A percentile compares a stretch with the other conserved stretches of the same genome.
Conservation (phyloP, 2,113 vertebrate species). For the Tinamus guttatus region DNA sequence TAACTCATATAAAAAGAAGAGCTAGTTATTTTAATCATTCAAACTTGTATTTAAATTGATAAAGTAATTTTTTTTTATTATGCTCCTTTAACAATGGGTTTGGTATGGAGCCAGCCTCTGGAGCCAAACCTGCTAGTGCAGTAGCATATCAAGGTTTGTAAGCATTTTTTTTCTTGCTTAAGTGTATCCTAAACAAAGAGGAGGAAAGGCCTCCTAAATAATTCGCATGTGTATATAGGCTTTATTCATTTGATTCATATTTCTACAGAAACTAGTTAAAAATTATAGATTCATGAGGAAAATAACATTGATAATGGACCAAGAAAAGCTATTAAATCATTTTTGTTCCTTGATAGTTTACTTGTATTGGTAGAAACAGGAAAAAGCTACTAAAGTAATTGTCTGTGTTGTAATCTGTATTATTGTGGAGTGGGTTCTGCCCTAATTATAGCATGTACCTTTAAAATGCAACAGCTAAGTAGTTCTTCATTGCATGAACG, state of each 20-base stretch:
- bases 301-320: neutral
- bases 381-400: neutral
- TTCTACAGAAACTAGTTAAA: neutral
- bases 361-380: neutral
- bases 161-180: neutral
- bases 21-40: constrained; percentile 43
- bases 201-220: neutral
- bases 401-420: neutral
- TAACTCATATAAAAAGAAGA: constrained; percentile 33
- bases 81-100: constrained; percentile 30
- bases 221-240: neutral
- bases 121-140: constrained; percentile 39
- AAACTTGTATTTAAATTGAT: constrained; percentile 63
- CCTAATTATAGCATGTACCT: neutral
- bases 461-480: neutral
- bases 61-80: constrained; percentile 58
- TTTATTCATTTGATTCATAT: neutral
- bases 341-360: neutral
- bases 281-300: neutral
- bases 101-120: constrained; percentile 49
- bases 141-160: constrained; percentile 15
- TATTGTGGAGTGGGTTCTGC: neutral
- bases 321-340: neutral
- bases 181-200: neutral
- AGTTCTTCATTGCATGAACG: neutral